Conservation (phyloP, 2,797 vertebrate genomes). For the Takifugu rubripes region DNA sequence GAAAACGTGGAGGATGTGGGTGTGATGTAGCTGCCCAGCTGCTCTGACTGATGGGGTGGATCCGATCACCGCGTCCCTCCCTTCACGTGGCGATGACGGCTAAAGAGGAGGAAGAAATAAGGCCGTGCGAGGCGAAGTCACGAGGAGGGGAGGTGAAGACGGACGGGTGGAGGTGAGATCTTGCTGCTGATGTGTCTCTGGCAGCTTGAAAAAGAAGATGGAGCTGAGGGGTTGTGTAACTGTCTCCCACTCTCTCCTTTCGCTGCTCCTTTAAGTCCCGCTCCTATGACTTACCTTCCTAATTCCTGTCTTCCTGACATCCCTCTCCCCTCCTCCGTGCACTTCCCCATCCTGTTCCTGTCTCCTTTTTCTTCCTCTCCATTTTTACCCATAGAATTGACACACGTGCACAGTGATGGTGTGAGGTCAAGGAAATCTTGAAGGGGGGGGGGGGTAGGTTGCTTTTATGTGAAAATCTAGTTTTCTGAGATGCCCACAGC, state of each 20-base stretch:
- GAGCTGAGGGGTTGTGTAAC: slow-evolving; percentile 17
- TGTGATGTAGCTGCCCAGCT: slow-evolving; percentile 39
- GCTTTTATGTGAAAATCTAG: no score
- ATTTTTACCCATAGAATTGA: slow-evolving; percentile 16
- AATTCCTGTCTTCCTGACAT: slow-evolving; percentile 36
- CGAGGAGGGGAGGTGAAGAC: slow-evolving; percentile 28
- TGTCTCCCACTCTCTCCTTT: slow-evolving; percentile 13
- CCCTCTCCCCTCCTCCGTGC: slow-evolving; percentile 34
- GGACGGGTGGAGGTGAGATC: slow-evolving; percentile 39
- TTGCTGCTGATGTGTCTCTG: not conserved
- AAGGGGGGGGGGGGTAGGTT: no score
- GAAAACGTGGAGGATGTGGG: slow-evolving; percentile 45
- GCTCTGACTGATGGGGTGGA: slow-evolving; percentile 21
- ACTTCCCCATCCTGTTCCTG: slow-evolving; percentile 58
- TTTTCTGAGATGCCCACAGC: no score
- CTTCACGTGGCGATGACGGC: slow-evolving; percentile 37
- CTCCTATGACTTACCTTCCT: slow-evolving; percentile 30
- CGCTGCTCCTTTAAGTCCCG: slow-evolving; percentile 20
- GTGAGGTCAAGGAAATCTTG: no score
- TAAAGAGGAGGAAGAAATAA: slow-evolving; percentile 11
- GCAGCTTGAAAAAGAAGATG: slow-evolving; percentile 30
- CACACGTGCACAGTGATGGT: slow-evolving; percentile 3
- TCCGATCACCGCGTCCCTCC: slow-evolving; percentile 26
- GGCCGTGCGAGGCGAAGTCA: slow-evolving; percentile 36
- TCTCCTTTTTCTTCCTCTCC: slow-evolving; percentile 37